These are phyloP conservation scores for Drosophila meridiana DNA, from an alignment of 2,888 invertebrate species.

Conservation along the genomic window DNA sequence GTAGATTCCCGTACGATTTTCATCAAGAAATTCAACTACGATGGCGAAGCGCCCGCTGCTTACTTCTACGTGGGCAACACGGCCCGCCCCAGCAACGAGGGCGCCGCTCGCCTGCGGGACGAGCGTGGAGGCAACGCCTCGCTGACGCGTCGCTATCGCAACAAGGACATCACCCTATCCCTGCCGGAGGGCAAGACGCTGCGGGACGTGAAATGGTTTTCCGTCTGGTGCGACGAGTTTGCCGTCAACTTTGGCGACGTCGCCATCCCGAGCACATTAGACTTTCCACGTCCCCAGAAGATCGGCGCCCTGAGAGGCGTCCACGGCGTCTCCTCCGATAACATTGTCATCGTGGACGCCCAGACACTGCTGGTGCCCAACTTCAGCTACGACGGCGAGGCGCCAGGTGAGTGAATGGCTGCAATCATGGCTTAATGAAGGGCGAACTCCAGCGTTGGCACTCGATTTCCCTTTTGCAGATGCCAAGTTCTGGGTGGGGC, in stretches of 20 bases:
- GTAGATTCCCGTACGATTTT: slow-evolving; percentile 95
- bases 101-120: slow-evolving; percentile 90
- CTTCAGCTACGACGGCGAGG: slow-evolving; percentile 96
- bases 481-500: slow-evolving; percentile 97
- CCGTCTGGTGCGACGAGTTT: slow-evolving; percentile 96
- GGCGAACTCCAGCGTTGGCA: slow-evolving; percentile 12
- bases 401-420: slow-evolving; percentile 89
- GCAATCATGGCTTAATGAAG: neutral
- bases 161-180: slow-evolving; percentile 92
- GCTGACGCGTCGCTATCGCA: slow-evolving; percentile 91
- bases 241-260: slow-evolving; percentile 96
- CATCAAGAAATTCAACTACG: slow-evolving; percentile 95
- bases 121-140: slow-evolving; percentile 92
- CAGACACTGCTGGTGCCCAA: slow-evolving; percentile 96
- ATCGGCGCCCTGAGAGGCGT: slow-evolving; percentile 91
- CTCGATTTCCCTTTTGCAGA: slow-evolving; percentile 86
- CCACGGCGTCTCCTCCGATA: slow-evolving; percentile 93
- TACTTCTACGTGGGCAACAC: slow-evolving; percentile 95
- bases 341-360: slow-evolving; percentile 95
- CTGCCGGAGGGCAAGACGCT: slow-evolving; percentile 95
- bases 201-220: slow-evolving; percentile 93
- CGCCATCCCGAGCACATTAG: slow-evolving; percentile 90
- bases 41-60: slow-evolving; percentile 96
- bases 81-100: slow-evolving; percentile 88
- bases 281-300: slow-evolving; percentile 93